Base-by-base conservation (phyloP, 2,888 invertebrate genomes). In the Cheilosia scutellata region DNA sequence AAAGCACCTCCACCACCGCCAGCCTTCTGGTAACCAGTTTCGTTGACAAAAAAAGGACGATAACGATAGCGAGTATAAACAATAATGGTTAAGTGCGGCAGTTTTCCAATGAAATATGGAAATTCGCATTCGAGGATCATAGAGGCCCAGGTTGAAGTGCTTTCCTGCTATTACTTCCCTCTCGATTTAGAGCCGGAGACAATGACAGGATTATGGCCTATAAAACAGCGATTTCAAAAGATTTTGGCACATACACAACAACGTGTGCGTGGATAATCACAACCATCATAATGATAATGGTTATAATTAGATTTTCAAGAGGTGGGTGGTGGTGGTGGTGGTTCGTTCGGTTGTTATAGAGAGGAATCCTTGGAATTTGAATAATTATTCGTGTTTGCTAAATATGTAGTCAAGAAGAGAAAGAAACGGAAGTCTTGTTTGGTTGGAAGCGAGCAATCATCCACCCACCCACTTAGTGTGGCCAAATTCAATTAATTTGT, bases 51-150 rank as follows among this genome's bases (percentile, higher is more conserved):
- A 44, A 37, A 49, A 51, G n/a, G n/a, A 55, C 44, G 62, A 33
- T 55, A 65, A 75, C 42, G 40, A 49, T n/a, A 47, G 57, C 20
- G 29, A 44, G 57, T 58, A 47, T 65, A 57, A 63, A 75, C 65
- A 66, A 66, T 58, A 75, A 58, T 33, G 47, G 49, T 25, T 49
- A 65, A 75, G 57, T 20, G 57, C 29, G 40, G 58, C 60, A 60
- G 60, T 62, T 77, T 77, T 77, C 60, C 49, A 60, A 77, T 68
- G 60, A 77, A 77, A 68, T 77, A 77, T 68, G 76, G 53, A 68
- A 66, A 68, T 66, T 76, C 58, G 49, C 13, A 29, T 53, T 62
- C 72, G 4, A 57, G 57, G 65, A 65, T 76, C 47, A 47, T 40
- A 49, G 57, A 31, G 47, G 31, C 29, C 58, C 65, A 49, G 57